Evolutionary conservation across 1,140 invertebrate species (phyloP).

Genomic region (Macrobrachium rosenbergii): DNA sequence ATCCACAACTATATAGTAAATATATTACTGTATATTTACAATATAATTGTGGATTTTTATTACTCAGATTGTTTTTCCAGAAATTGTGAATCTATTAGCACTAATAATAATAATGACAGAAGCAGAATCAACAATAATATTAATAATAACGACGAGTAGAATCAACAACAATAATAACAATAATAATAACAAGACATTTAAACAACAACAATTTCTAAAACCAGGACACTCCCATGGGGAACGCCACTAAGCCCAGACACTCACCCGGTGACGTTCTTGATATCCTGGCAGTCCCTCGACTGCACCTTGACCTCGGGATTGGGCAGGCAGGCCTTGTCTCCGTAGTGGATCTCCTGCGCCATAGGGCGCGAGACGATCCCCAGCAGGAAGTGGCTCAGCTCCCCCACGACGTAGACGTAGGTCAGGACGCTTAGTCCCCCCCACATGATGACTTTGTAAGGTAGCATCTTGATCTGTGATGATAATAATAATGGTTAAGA

Average conservation of each 20-base stretch:
- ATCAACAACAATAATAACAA: too few relatives aligned
- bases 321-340: slow-evolving; percentile 86
- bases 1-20: too few relatives aligned
- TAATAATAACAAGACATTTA: too few relatives aligned
- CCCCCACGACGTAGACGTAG: slow-evolving; percentile 85
- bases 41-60: too few relatives aligned
- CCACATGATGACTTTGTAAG: slow-evolving; percentile 40
- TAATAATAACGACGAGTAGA: too few relatives aligned
- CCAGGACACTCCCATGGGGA: too few relatives aligned
- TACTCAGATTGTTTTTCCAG: too few relatives aligned
- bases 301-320: slow-evolving; percentile 75
- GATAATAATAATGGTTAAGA: background rate
- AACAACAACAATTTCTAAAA: too few relatives aligned
- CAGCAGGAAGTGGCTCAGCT: slow-evolving; percentile 88
- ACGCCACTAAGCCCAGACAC: too few relatives aligned
- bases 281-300: slow-evolving; percentile 69
- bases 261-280: background rate
- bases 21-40: too few relatives aligned
- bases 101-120: too few relatives aligned
- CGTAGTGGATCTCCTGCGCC: slow-evolving; percentile 87
- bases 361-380: slow-evolving; percentile 87
- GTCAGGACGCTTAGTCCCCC: slow-evolving; percentile 84
- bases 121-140: background rate
- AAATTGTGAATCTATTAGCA: too few relatives aligned
- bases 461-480: background rate